Evolutionary conservation across 1,140 invertebrate species (phyloP).

Genomic region (Arion vulgaris): DNA sequence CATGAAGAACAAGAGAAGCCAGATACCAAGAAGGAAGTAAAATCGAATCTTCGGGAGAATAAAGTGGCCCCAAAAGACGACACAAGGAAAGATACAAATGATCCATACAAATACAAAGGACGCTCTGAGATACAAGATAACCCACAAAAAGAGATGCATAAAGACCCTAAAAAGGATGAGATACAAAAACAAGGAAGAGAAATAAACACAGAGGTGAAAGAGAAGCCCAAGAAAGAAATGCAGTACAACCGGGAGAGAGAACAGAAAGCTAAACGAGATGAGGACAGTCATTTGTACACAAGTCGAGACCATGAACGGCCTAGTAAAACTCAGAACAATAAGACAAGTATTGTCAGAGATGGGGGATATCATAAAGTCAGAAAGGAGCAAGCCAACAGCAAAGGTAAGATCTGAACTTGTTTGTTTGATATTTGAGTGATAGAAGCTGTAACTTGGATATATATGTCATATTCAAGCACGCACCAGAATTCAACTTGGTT

Average conservation of each 20-base stretch:
- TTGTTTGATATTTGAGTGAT: no score
- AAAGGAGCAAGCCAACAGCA: constrained; percentile 4
- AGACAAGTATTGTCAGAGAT: constrained; percentile 9
- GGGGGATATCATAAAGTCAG: not conserved
- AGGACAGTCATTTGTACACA: not conserved
- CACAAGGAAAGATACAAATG: no score
- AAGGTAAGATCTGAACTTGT: constrained; percentile 9
- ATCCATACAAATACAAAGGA: not conserved
- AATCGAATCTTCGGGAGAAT: no score
- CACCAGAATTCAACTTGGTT: no score
- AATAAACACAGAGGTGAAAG: no score
- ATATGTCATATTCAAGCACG: no score
- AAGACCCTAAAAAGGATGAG: not conserved
- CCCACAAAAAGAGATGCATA: not conserved
- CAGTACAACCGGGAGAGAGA: not conserved
- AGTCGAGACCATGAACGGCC: not conserved
- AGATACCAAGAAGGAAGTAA: not conserved
- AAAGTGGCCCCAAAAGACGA: not conserved
- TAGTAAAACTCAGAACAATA: not conserved
- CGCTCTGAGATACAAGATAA: not conserved
- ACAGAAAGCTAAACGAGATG: not conserved
- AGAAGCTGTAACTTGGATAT: no score
- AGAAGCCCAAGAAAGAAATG: not conserved
- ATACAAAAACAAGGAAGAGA: not conserved
- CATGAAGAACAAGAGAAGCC: not conserved